A percentile compares a stretch with the other conserved stretches of the same genome.
These are phyloP conservation scores for Graphium colonna DNA, from an alignment of 2,888 invertebrate genomes.

Conservation along the genomic window DNA sequence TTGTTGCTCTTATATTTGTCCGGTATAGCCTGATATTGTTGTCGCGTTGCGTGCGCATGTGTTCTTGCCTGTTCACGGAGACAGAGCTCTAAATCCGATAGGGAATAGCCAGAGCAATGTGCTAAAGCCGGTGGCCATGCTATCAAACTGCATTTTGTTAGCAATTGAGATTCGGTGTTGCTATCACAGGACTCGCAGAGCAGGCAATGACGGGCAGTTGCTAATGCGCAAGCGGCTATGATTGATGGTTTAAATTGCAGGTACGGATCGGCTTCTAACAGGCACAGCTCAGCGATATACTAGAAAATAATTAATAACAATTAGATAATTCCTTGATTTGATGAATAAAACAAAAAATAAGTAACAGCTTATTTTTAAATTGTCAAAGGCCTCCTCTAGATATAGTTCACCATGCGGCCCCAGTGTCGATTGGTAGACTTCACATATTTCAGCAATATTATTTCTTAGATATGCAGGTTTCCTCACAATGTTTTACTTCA, in stretches of 20 bases:
- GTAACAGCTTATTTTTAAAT: neutral
- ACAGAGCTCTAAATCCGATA: slow-evolving; percentile 82
- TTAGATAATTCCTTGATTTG: too few relatives aligned
- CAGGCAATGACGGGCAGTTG: slow-evolving; percentile 88
- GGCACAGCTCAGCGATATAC: slow-evolving; percentile 91
- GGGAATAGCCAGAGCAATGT: slow-evolving; percentile 83
- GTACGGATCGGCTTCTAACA: slow-evolving; percentile 93
- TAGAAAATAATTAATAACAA: slow-evolving; percentile 58
- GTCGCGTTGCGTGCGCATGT: slow-evolving; percentile 82
- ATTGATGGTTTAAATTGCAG: slow-evolving; percentile 90
- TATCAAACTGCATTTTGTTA: slow-evolving; percentile 27
- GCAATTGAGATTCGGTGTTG: slow-evolving; percentile 20
- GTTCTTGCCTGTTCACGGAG: slow-evolving; percentile 84
- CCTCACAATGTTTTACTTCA: neutral
- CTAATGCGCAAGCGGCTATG: slow-evolving; percentile 89
- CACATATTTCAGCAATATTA: too few relatives aligned
- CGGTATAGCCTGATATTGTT: slow-evolving; percentile 90
- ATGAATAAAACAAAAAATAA: too few relatives aligned
- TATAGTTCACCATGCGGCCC: too few relatives aligned
- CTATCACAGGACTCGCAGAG: slow-evolving; percentile 50
- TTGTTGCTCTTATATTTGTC: slow-evolving; percentile 92
- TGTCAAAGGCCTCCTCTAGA: neutral
- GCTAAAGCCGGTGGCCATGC: slow-evolving; percentile 85
- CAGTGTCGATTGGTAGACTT: too few relatives aligned
- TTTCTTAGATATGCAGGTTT: too few relatives aligned